Evolutionary conservation across 1,140 invertebrate species (phyloP).

Genomic region (Magallana ariakensis): DNA sequence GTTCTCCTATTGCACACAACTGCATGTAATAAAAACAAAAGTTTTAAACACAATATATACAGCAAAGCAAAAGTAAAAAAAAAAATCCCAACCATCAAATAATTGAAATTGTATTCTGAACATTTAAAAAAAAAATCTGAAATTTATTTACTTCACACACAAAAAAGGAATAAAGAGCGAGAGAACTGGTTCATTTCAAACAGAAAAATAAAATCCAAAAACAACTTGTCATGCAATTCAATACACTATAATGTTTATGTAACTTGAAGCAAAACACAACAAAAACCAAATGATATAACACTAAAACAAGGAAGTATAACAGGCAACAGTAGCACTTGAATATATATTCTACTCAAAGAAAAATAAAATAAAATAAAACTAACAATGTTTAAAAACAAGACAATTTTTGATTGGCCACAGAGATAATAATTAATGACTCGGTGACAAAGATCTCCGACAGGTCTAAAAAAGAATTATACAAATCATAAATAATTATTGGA

Average conservation of each 20-base stretch:
- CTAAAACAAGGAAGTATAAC: not conserved
- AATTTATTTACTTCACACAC: not conserved
- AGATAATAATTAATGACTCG: constrained; percentile 23
- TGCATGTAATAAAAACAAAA: constrained; percentile 8
- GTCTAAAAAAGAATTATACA: not conserved
- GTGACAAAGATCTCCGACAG: not conserved
- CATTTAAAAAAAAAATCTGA: not conserved
- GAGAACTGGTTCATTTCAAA: not conserved
- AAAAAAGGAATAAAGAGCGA: not conserved
- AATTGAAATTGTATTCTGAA: not conserved
- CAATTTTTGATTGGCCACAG: constrained; percentile 16
- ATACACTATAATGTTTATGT: constrained; percentile 12
- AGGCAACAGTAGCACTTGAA: constrained; percentile 37
- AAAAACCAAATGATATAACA: constrained; percentile 21
- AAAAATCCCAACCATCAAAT: not conserved
- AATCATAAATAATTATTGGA: constrained; percentile 34
- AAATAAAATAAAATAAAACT: not conserved
- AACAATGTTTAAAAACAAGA: not conserved
- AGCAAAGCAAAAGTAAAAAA: not conserved
- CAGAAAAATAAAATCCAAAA: not conserved
- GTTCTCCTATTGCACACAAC: constrained; percentile 13
- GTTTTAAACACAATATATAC: not conserved
- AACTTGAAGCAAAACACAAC: constrained; percentile 34
- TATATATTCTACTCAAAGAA: not conserved
- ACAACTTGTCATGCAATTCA: not conserved